Evolutionary conservation across 2,888 invertebrate genomes (phyloP).

Genomic region (Ditula angustiorana): DNA sequence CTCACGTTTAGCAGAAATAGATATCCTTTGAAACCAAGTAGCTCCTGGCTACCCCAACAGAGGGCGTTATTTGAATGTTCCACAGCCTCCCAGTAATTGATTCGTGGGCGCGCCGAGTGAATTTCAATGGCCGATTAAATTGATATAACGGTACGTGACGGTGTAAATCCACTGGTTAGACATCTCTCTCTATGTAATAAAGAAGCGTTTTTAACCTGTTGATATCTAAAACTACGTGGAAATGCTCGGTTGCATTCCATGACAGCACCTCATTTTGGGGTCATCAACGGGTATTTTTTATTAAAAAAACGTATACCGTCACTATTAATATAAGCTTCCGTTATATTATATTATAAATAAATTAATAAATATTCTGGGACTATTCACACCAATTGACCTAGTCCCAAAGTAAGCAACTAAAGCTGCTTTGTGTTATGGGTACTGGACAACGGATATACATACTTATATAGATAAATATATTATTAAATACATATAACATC

Average conservation of each 20-base stretch:
- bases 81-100: conserved; percentile 69
- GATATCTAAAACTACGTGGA: background rate
- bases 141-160: conserved; percentile 73
- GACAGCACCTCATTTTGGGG: background rate
- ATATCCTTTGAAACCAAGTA: background rate
- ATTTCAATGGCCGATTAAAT: conserved; percentile 83
- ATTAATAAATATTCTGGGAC: too few relatives aligned
- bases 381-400: too few relatives aligned
- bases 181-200: conserved; percentile 20
- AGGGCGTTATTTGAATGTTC: conserved; percentile 76
- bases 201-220: conserved; percentile 17
- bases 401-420: too few relatives aligned
- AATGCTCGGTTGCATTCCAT: background rate
- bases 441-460: too few relatives aligned
- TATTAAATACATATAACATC: too few relatives aligned
- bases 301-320: background rate
- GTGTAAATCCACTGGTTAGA: conserved; percentile 42
- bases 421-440: too few relatives aligned
- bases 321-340: too few relatives aligned
- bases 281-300: background rate
- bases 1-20: background rate
- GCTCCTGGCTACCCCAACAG: conserved; percentile 32
- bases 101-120: conserved; percentile 75
- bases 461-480: too few relatives aligned
- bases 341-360: too few relatives aligned